These are phyloP conservation scores for Mormyrops attenuatus DNA, from an alignment of 2,797 vertebrate species.

Conservation along the genomic window DNA sequence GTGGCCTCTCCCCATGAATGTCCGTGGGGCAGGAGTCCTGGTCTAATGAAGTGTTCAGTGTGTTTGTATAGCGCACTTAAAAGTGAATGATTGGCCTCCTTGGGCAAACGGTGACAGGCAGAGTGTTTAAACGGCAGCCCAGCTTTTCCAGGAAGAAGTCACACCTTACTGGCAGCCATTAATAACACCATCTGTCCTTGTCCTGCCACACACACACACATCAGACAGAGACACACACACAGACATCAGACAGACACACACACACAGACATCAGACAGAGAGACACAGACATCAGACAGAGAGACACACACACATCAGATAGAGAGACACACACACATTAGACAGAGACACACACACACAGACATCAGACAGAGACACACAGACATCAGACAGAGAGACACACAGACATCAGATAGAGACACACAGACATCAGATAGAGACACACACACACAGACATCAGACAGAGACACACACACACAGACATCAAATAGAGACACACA, in stretches of 20 bases:
- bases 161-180: slow-evolving; percentile 35
- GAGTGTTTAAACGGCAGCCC: slow-evolving; percentile 18
- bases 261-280: background rate
- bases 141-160: slow-evolving; percentile 33
- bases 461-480: background rate
- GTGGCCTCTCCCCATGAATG: background rate
- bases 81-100: slow-evolving; percentile 15
- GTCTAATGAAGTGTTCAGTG: slow-evolving; percentile 17
- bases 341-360: background rate
- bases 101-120: slow-evolving; percentile 13
- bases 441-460: too few relatives aligned
- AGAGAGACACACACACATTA: background rate
- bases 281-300: background rate
- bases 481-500: too few relatives aligned
- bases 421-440: background rate
- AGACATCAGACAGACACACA: background rate
- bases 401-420: too few relatives aligned
- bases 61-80: slow-evolving; percentile 21
- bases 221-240: too few relatives aligned
- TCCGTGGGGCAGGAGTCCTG: background rate
- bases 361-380: background rate
- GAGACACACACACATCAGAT: background rate
- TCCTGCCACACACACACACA: background rate
- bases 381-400: background rate
- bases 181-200: slow-evolving; percentile 56